Evolutionary conservation across 2,797 vertebrate species (phyloP).

Genomic region (Cetoscarus ocellatus): DNA sequence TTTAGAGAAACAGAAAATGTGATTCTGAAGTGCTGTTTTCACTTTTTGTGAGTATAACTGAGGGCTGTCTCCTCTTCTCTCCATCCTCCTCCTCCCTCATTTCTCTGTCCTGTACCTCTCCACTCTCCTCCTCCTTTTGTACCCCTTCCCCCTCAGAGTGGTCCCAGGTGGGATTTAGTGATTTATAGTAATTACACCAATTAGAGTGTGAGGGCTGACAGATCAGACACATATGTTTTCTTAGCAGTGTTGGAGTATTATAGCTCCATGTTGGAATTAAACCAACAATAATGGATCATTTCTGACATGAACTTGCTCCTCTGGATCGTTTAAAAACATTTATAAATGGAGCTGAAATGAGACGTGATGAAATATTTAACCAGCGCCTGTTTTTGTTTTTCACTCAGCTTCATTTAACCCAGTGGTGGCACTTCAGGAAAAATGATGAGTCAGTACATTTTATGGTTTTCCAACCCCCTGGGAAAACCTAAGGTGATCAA

Average conservation of each 20-base stretch:
- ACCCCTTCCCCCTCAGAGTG: not conserved
- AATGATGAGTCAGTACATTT: no score
- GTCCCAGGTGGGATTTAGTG: slow-evolving; percentile 40
- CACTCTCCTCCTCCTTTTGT: not conserved
- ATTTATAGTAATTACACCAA: slow-evolving; percentile 50
- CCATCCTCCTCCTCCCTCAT: no score
- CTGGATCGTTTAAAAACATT: slow-evolving; percentile 13
- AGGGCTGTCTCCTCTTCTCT: no score
- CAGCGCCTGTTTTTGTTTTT: not conserved
- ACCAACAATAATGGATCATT: slow-evolving; percentile 32
- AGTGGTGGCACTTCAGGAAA: not conserved
- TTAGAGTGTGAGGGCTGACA: slow-evolving; percentile 37
- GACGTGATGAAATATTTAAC: not conserved
- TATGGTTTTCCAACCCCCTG: no score
- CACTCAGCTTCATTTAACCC: not conserved
- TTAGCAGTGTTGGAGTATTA: slow-evolving; percentile 2
- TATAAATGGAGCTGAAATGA: slow-evolving; percentile 8
- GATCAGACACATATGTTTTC: slow-evolving; percentile 28
- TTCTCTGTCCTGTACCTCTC: no score
- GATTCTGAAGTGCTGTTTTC: no score
- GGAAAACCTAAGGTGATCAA: no score
- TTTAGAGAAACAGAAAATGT: no score
- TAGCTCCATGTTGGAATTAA: slow-evolving; percentile 13
- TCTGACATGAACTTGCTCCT: slow-evolving; percentile 16
- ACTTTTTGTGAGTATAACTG: no score